phyloP scores from a whole-genome alignment of 37 sponge, comb jelly and placozoan species.

The Crambe crambe region DNA sequence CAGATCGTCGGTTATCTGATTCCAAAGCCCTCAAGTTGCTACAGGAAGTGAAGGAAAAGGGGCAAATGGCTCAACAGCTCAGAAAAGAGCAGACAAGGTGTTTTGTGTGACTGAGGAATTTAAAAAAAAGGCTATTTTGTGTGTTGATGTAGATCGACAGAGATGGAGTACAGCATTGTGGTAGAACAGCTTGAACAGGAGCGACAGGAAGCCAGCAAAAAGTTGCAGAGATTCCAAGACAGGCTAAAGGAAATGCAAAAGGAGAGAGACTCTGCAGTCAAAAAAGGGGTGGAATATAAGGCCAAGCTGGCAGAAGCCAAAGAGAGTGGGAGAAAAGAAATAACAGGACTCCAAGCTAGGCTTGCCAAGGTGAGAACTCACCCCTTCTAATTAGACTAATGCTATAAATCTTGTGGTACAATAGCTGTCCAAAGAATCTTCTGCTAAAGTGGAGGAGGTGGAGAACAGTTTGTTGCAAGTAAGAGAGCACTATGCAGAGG shows the following conservation, averaged over 20 bases:
- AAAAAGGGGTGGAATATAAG: slow-evolving; percentile 39
- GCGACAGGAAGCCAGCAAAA: slow-evolving; percentile 37
- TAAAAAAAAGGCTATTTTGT: not conserved
- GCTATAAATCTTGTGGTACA: not conserved
- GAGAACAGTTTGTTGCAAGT: slow-evolving; percentile 36
- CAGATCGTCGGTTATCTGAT: slow-evolving; percentile 49
- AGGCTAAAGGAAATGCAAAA: slow-evolving; percentile 45
- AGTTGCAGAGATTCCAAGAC: slow-evolving; percentile 45
- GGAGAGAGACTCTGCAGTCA: slow-evolving; percentile 28
- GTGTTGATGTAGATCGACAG: slow-evolving; percentile 1
- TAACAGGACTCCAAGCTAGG: slow-evolving; percentile 38
- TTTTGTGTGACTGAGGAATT: not conserved
- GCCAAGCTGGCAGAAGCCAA: slow-evolving; percentile 42
- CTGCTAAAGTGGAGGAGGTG: slow-evolving; percentile 27
- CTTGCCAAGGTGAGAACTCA: slow-evolving; percentile 25
- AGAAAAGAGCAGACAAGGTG: slow-evolving; percentile 58
- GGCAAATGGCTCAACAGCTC: slow-evolving; percentile 35
- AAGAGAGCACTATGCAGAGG: not conserved
- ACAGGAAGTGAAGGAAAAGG: slow-evolving; percentile 65
- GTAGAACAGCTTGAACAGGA: slow-evolving; percentile 72
- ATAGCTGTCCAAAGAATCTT: slow-evolving; percentile 51
- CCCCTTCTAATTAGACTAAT: not conserved
- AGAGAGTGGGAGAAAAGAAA: slow-evolving; percentile 50
- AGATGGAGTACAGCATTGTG: slow-evolving; percentile 26
- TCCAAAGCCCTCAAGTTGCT: slow-evolving; percentile 64